Conservation (phyloP, 2,888 invertebrate genomes). For the Philaethria dido region DNA sequence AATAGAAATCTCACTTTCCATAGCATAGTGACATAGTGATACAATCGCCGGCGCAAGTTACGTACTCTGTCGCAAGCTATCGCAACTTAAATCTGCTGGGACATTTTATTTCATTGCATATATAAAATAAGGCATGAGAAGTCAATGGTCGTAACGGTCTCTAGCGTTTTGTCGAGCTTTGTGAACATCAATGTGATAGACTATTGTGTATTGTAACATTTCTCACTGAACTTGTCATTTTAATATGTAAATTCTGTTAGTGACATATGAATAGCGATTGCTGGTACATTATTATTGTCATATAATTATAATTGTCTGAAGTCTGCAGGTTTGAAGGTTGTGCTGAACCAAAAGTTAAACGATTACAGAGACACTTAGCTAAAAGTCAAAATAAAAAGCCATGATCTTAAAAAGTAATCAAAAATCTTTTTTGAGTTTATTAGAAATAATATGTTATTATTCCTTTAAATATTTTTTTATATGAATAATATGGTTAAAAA, state of each 20-base stretch:
- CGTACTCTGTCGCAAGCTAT: constrained; percentile 60
- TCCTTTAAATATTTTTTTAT: background rate
- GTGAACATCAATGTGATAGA: constrained; percentile 29
- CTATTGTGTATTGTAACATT: constrained; percentile 17
- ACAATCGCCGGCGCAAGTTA: constrained; percentile 55
- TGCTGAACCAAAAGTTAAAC: background rate
- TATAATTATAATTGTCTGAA: background rate
- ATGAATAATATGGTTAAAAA: background rate
- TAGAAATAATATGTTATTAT: too few species aligned
- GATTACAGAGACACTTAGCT: background rate
- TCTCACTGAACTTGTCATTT: constrained; percentile 17
- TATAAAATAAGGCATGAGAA: constrained; percentile 48
- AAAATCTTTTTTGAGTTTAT: too few species aligned
- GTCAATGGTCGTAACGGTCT: constrained; percentile 42
- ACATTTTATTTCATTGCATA: constrained; percentile 68
- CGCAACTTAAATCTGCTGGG: constrained; percentile 43
- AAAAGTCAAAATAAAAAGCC: too few species aligned
- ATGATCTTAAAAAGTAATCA: too few species aligned
- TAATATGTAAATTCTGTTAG: constrained; percentile 3
- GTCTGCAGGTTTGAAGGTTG: background rate
- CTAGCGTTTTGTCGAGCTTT: constrained; percentile 35
- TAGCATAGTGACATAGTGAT: constrained; percentile 65
- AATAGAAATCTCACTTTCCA: constrained; percentile 70
- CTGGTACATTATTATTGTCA: background rate
- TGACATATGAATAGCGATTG: background rate